Conservation (phyloP, 2,113 vertebrate genomes). For the Plotosus lineatus region DNA sequence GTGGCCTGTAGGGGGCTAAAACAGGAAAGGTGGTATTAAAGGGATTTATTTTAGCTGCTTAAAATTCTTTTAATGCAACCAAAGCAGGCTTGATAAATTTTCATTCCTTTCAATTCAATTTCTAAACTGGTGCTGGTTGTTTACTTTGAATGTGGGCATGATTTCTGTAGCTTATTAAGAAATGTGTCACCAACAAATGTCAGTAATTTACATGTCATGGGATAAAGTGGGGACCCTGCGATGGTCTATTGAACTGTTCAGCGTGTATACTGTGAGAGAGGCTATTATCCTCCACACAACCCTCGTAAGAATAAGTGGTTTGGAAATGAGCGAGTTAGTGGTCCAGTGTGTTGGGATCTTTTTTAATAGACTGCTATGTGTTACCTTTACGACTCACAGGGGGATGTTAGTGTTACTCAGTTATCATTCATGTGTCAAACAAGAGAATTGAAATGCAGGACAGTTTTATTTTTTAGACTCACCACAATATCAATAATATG, state of each 20-base stretch:
- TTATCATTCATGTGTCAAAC: not conserved
- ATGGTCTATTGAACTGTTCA: no score
- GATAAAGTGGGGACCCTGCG: no score
- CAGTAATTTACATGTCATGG: conserved; percentile 24
- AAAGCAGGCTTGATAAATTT: conserved; percentile 58
- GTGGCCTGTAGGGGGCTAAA: conserved; percentile 56
- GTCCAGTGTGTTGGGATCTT: not conserved
- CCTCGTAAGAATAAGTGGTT: no score
- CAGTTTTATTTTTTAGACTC: not conserved
- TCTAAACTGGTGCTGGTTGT: conserved; percentile 42
- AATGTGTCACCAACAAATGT: conserved; percentile 4
- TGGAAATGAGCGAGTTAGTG: no score
- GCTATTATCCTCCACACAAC: no score
- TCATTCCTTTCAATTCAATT: conserved; percentile 34
- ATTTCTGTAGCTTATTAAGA: not conserved
- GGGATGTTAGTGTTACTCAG: not conserved
- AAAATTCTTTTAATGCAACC: conserved; percentile 77
- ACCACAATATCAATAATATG: not conserved
- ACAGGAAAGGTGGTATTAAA: conserved; percentile 64
- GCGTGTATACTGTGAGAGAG: no score
- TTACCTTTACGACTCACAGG: not conserved
- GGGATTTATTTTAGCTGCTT: conserved; percentile 77
- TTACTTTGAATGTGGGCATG: conserved; percentile 6
- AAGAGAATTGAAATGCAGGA: not conserved
- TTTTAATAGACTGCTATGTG: not conserved